Conservation (phyloP, 2,113 vertebrate genomes). For the Potamarius usumacintae region DNA sequence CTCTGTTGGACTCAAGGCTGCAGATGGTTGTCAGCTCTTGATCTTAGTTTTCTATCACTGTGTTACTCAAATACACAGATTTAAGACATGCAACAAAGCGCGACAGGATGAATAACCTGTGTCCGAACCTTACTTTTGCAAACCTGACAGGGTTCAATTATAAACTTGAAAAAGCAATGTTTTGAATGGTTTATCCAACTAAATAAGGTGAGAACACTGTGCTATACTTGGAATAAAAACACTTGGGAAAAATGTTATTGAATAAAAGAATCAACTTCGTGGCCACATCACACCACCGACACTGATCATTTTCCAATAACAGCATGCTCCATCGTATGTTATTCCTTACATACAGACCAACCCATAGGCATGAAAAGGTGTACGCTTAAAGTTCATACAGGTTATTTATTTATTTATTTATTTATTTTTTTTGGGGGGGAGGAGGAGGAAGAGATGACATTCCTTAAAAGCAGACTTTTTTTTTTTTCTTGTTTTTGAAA, state of each 20-base stretch:
- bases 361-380: not conserved
- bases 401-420: too few species aligned
- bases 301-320: not conserved
- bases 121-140: not conserved
- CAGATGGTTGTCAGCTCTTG: not conserved
- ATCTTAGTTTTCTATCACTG: not conserved
- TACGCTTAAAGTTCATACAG: not conserved
- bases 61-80: not conserved
- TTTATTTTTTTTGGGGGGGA: too few species aligned
- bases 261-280: not conserved
- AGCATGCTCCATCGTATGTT: not conserved
- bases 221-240: not conserved
- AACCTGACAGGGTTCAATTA: not conserved
- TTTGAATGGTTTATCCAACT: not conserved
- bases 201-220: not conserved
- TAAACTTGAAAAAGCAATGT: too few species aligned
- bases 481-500: too few species aligned
- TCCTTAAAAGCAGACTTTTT: not conserved
- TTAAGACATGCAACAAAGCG: not conserved
- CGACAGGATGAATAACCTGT: not conserved
- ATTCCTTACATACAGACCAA: not conserved
- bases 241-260: not conserved
- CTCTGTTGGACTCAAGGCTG: not conserved
- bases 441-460: not conserved
- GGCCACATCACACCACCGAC: not conserved